Evolutionary conservation across 2,113 vertebrate genomes (phyloP), one percentile per base, ranked within the genome.

Genomic region (Periophthalmodon schlosseri): DNA sequence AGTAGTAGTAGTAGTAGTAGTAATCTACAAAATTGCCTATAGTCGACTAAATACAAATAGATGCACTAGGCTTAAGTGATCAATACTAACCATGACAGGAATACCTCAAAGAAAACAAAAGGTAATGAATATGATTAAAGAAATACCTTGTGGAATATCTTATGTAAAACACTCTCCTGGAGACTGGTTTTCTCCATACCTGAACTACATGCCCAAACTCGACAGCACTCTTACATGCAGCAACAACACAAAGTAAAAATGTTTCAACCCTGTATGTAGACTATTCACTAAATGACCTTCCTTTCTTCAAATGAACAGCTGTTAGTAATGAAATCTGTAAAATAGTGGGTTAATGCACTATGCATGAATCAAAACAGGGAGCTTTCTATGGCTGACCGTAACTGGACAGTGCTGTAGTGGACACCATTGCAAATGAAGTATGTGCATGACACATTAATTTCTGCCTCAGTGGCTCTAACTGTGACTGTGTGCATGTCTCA

Each of bases 401-500:
- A 69, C 56, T 21, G 69, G 20, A 64, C 21, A 46, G 28, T 73
- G 64, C 61, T 78, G 46, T 65, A 78, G 44, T 61, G 63, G 52
- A 16, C 44, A 72, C 68, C 47, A 57, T 36, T 84, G 33, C 65
- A 66, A 80, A 68, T 16, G 3, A 81, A 81, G 70, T 72, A 33
- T 76, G 61, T 0, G 24, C 46, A 69, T 56, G 50, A 61, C 69
- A 68, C 73, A 74, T 72, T 76, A 64, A 80, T 80, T 68, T 74
- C 68, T 76, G 76, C 34, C 74, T 76, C 76, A 70, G 52, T 68
- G 49, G 21, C 57, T 67, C 33, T 63, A 18, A 50, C n/a, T 73
- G 67, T 77, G 71, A 66, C 74, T 21, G 13, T 70, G 18, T 82
- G 50, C 63, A 33, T 18, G 61, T 76, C 90, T 92, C 82, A 99